These are phyloP conservation scores for Potamilus streckersoni DNA, from an alignment of 1,140 invertebrate genomes.

Conservation along the genomic window DNA sequence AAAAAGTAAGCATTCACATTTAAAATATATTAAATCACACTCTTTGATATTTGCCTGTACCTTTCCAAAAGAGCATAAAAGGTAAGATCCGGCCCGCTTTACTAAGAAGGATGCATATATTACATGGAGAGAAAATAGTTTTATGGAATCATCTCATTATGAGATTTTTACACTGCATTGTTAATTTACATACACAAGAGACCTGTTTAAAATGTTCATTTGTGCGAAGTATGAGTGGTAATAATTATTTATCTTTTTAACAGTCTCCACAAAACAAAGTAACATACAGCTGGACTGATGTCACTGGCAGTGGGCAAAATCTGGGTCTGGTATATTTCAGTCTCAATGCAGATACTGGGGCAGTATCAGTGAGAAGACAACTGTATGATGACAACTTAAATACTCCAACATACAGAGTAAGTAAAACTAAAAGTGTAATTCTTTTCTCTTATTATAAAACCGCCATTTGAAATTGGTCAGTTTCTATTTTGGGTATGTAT, in stretches of 20 bases:
- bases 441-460: background rate
- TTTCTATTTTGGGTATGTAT: background rate
- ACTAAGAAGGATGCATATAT: too few relatives aligned
- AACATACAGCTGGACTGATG: constrained; percentile 27
- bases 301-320: background rate
- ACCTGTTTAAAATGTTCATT: too few relatives aligned
- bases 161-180: too few relatives aligned
- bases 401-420: constrained; percentile 12
- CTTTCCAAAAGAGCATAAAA: too few relatives aligned
- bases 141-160: too few relatives aligned
- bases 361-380: constrained; percentile 1
- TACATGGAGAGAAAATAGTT: too few relatives aligned
- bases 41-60: too few relatives aligned
- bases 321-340: constrained; percentile 12
- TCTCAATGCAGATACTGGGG: constrained; percentile 8
- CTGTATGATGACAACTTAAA: constrained; percentile 8
- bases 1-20: too few relatives aligned
- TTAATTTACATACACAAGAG: too few relatives aligned
- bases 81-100: too few relatives aligned
- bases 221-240: background rate
- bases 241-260: constrained; percentile 11
- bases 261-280: constrained; percentile 36
- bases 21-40: too few relatives aligned
- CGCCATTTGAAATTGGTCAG: background rate
- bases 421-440: background rate